Base-by-base conservation (phyloP, 2,113 vertebrate genomes). In the Saccopteryx bilineata region DNA sequence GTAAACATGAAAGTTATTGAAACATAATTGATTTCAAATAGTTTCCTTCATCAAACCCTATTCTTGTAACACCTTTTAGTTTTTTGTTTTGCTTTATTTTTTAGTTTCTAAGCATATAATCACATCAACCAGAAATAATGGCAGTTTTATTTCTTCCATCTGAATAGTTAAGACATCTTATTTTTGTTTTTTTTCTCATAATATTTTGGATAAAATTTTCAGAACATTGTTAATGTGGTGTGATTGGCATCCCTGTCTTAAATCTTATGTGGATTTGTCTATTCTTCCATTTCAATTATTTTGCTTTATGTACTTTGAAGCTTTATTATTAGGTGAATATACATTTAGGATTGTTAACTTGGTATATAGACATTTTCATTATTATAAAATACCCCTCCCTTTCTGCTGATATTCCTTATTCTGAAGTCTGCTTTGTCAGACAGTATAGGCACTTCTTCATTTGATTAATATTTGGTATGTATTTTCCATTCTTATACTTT, bases 101-200 rank as follows among this genome's bases (percentile, higher is more conserved):
- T 90, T 86, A 48, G 48, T 78, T 95, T 87, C 18, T 91, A 87
- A 69, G 23, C 18, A 60, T 87, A 54, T 50, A 76, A 65, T 83
- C 33, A 61, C 10, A 60, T 89, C n/a, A 94, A 11, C 48, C 65
- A 63, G 80, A 52, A 71, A 68, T 52, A 84, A 82, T 54, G 5
- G 2, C 72, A 48, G 79, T 56, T 68, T 60, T 61, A 24, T 76
- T 10, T 74, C 19, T 60, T 84, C 18, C 12, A n/a, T 79, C 79
- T 8, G 4, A 83, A 46, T 89, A 74, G 33, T 63, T 79, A 60
- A 84, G 23, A 48, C 48, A 56, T 71, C 31, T 84, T 83, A 52
- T 65, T 86, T 94, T 80, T 80, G 21, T 80, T 79, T 90, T 39
- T 39, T 52, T 71, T 60, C 6, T 71, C 2, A 11, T 79, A 33